Conservation (phyloP, 2,888 invertebrate species). For the Drosophila acutilabella region DNA sequence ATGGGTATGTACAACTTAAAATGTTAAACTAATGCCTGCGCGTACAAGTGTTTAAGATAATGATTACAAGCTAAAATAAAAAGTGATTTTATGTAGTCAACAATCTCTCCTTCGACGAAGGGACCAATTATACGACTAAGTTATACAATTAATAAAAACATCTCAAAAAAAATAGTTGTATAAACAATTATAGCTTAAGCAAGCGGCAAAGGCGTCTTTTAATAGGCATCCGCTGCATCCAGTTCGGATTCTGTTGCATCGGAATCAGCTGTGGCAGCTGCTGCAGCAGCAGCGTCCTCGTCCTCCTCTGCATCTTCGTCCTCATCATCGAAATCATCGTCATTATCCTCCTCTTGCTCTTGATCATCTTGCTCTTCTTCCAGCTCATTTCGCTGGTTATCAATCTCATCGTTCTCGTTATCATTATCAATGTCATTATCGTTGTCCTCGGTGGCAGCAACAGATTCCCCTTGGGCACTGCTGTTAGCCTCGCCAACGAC, state of each 20-base stretch:
- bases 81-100: constrained; percentile 26
- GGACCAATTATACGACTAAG: constrained; percentile 13
- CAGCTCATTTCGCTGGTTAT: constrained; percentile 3
- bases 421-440: constrained; percentile 3
- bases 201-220: constrained; percentile 35
- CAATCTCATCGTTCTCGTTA: constrained; percentile 5
- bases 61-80: constrained; percentile 23
- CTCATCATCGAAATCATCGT: constrained; percentile 21
- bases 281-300: constrained; percentile 10
- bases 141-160: constrained; percentile 20
- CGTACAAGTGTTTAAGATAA: constrained; percentile 11
- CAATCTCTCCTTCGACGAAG: constrained; percentile 14
- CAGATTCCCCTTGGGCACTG: constrained; percentile 25
- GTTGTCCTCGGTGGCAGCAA: constrained; percentile 45
- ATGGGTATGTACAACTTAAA: constrained; percentile 67
- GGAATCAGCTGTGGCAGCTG: constrained; percentile 9
- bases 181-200: constrained; percentile 21
- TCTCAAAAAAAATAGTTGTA: constrained; percentile 6
- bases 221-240: constrained; percentile 27
- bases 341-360: constrained; percentile 19
- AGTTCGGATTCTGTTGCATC: constrained; percentile 26
- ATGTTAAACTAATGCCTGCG: constrained; percentile 27
- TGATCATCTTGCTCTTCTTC: constrained; percentile 26
- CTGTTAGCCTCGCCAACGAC: constrained; percentile 39
- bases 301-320: constrained; percentile 22